phyloP scores from a whole-genome alignment of 2,113 vertebrate species.

The Alosa alosa region DNA sequence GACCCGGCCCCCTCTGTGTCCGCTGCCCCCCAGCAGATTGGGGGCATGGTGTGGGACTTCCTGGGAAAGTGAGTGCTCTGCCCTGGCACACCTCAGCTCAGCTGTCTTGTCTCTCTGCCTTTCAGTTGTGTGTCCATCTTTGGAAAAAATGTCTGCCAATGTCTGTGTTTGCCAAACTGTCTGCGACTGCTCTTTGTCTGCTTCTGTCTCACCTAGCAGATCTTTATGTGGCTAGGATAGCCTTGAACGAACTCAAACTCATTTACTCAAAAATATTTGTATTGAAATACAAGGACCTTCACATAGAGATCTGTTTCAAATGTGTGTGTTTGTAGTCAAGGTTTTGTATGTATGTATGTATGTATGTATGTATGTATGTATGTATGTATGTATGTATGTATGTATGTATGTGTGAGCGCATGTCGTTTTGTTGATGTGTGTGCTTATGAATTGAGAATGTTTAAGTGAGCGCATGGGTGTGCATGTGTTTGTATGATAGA shows the following conservation, averaged over 20 bases:
- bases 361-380: background rate
- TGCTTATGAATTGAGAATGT: slow-evolving; percentile 30
- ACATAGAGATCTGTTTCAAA: background rate
- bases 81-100: slow-evolving; percentile 69
- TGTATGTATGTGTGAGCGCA: background rate
- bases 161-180: slow-evolving; percentile 32
- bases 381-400: no score
- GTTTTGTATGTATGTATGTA: background rate
- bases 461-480: slow-evolving; percentile 39
- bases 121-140: background rate
- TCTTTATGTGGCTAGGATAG: background rate
- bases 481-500: slow-evolving; percentile 25
- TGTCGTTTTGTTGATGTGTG: slow-evolving; percentile 52
- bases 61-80: slow-evolving; percentile 77
- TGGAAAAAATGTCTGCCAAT: background rate
- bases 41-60: slow-evolving; percentile 73
- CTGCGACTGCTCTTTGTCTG: slow-evolving; percentile 43
- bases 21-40: slow-evolving; percentile 72
- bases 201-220: background rate
- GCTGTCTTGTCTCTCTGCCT: slow-evolving; percentile 45
- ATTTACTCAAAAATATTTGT: background rate
- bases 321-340: background rate
- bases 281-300: background rate
- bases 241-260: background rate
- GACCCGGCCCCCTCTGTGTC: slow-evolving; percentile 74